Percentiles rank a stretch among this genome's conserved stretches.
These are phyloP conservation scores for Tetraneura akinire DNA, from an alignment of 1,140 invertebrate species.

Conservation along the genomic window DNA sequence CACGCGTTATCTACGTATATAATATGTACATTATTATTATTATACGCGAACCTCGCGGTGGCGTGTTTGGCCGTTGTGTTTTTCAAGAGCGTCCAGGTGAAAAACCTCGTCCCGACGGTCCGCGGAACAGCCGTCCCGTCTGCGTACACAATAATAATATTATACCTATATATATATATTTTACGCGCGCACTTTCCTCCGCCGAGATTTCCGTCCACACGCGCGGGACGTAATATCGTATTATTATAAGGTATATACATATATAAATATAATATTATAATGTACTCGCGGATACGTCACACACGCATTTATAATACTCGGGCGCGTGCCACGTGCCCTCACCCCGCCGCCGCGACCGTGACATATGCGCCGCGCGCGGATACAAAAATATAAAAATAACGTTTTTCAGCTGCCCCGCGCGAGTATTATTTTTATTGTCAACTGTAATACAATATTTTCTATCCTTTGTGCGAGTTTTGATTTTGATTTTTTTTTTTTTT, in stretches of 20 bases:
- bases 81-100: conserved; percentile 44
- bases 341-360: conserved; percentile 11
- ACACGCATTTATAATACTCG: neutral
- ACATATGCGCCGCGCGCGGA: conserved; percentile 36
- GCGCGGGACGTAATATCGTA: no score
- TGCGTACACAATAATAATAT: no score
- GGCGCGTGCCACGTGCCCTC: conserved; percentile 16
- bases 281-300: no score
- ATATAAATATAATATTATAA: neutral
- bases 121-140: neutral
- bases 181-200: neutral
- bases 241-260: neutral
- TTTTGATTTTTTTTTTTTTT: neutral
- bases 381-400: conserved; percentile 43
- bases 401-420: conserved; percentile 46
- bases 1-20: no score
- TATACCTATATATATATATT: no score
- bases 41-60: neutral
- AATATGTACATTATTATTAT: no score
- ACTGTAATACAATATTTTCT: conserved; percentile 50
- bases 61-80: conserved; percentile 7
- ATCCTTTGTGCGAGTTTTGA: conserved; percentile 37
- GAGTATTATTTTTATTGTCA: conserved; percentile 40
- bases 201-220: conserved; percentile 28
- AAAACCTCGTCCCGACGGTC: neutral